Evolutionary conservation across 2,797 vertebrate genomes (phyloP).

Genomic region (Siniperca obscura): DNA sequence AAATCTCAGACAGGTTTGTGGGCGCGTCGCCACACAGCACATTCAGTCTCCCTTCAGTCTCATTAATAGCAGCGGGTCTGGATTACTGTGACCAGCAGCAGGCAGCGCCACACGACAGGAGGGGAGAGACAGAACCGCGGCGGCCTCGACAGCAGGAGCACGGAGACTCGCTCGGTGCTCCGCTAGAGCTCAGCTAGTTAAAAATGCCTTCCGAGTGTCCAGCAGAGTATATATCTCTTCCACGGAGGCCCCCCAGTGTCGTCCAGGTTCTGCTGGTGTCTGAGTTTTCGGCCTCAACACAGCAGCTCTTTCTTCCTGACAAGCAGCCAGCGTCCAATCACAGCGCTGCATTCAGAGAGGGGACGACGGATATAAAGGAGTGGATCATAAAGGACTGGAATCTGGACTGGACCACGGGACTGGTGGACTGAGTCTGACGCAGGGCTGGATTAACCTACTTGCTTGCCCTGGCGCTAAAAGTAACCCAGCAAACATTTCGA

Average conservation of each 20-base stretch:
- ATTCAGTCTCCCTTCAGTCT: slow-evolving; percentile 24
- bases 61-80: slow-evolving; percentile 48
- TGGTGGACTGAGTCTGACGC: neutral
- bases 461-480: too few species aligned
- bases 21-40: slow-evolving; percentile 47
- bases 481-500: too few species aligned
- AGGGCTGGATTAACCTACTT: too few species aligned
- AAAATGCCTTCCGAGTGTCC: slow-evolving; percentile 8
- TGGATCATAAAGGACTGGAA: slow-evolving; percentile 48
- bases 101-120: slow-evolving; percentile 32
- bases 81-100: slow-evolving; percentile 49
- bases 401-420: neutral
- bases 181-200: neutral
- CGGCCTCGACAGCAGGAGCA: slow-evolving; percentile 33
- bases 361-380: slow-evolving; percentile 58
- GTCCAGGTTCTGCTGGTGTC: slow-evolving; percentile 46
- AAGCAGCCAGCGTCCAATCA: slow-evolving; percentile 75
- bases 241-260: slow-evolving; percentile 9
- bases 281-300: slow-evolving; percentile 73
- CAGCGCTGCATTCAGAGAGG: slow-evolving; percentile 43
- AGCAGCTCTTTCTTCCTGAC: slow-evolving; percentile 80
- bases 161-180: slow-evolving; percentile 6
- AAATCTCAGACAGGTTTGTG: slow-evolving; percentile 35
- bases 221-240: slow-evolving; percentile 1
- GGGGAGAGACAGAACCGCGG: slow-evolving; percentile 25